These are phyloP conservation scores for Nomada lathburiana DNA, from an alignment of 2,888 invertebrate genomes.

Conservation along the genomic window DNA sequence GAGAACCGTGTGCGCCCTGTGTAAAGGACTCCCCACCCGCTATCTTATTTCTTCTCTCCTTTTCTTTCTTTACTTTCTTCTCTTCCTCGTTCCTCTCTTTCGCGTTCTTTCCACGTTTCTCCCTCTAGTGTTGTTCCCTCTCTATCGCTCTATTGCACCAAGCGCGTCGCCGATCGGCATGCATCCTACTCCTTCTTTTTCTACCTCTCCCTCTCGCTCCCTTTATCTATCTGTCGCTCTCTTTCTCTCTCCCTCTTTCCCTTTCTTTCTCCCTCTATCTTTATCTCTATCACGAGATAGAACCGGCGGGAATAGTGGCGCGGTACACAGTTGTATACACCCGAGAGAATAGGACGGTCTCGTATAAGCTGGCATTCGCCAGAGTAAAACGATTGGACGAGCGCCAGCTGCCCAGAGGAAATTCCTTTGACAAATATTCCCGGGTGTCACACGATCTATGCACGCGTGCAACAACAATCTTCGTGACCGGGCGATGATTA, in stretches of 20 bases:
- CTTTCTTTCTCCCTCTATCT: not conserved
- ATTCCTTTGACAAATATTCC: slow-evolving; percentile 60
- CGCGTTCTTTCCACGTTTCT: not conserved
- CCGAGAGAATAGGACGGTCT: slow-evolving; percentile 42
- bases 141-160: not conserved
- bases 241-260: slow-evolving; percentile 5
- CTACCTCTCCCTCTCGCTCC: slow-evolving; percentile 3
- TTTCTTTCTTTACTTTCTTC: slow-evolving; percentile 33
- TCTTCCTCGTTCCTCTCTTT: slow-evolving; percentile 16
- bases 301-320: slow-evolving; percentile 55
- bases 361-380: slow-evolving; percentile 29
- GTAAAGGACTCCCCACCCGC: slow-evolving; percentile 41
- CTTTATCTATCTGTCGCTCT: not conserved
- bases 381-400: slow-evolving; percentile 60
- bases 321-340: slow-evolving; percentile 32
- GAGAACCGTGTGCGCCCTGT: slow-evolving; percentile 63
- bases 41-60: slow-evolving; percentile 32
- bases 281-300: slow-evolving; percentile 1
- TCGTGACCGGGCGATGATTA: not conserved
- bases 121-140: not conserved
- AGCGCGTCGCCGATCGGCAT: slow-evolving; percentile 1
- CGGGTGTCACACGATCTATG: slow-evolving; percentile 34
- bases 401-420: slow-evolving; percentile 57
- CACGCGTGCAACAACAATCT: not conserved
- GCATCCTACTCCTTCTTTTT: slow-evolving; percentile 8